phyloP scores from a whole-genome alignment of 1,140 invertebrate species.

The Zaprionus inermis region DNA sequence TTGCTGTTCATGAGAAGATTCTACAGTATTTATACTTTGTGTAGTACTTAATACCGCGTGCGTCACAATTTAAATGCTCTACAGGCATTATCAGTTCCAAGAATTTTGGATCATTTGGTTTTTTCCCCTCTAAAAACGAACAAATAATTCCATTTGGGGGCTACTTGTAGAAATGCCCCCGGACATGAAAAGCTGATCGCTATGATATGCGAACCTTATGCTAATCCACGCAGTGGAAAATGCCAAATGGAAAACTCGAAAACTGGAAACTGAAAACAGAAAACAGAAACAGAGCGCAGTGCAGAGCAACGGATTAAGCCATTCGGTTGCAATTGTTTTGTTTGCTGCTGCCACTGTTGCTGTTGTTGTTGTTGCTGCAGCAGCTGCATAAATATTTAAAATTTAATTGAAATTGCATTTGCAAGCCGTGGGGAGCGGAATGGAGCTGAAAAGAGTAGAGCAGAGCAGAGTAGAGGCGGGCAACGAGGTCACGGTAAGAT shows the following conservation, averaged over 20 bases:
- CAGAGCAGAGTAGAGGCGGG: not conserved
- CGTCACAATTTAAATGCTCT: no score
- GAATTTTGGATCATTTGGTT: no score
- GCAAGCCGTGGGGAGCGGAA: slow-evolving; percentile 11
- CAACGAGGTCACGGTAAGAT: slow-evolving; percentile 57
- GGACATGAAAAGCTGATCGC: slow-evolving; percentile 30
- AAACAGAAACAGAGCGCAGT: slow-evolving; percentile 29
- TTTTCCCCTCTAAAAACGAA: not conserved
- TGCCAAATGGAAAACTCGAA: slow-evolving; percentile 15
- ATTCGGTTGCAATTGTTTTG: slow-evolving; percentile 69
- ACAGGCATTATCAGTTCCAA: no score
- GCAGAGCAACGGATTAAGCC: slow-evolving; percentile 70
- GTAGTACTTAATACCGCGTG: no score
- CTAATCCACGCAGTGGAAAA: slow-evolving; percentile 39
- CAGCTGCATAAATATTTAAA: slow-evolving; percentile 79
- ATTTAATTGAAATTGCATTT: slow-evolving; percentile 82
- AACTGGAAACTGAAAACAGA: slow-evolving; percentile 45
- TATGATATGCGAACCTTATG: slow-evolving; percentile 41
- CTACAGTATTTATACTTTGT: no score
- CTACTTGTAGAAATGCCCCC: slow-evolving; percentile 16
- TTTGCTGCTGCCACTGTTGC: slow-evolving; percentile 20
- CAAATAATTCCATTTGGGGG: slow-evolving; percentile 22
- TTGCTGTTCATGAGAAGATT: no score
- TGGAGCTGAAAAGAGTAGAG: not conserved
- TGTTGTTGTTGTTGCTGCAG: slow-evolving; percentile 21